phyloP scores from a whole-genome alignment of 1,140 invertebrate genomes.

The Homarus americanus region DNA sequence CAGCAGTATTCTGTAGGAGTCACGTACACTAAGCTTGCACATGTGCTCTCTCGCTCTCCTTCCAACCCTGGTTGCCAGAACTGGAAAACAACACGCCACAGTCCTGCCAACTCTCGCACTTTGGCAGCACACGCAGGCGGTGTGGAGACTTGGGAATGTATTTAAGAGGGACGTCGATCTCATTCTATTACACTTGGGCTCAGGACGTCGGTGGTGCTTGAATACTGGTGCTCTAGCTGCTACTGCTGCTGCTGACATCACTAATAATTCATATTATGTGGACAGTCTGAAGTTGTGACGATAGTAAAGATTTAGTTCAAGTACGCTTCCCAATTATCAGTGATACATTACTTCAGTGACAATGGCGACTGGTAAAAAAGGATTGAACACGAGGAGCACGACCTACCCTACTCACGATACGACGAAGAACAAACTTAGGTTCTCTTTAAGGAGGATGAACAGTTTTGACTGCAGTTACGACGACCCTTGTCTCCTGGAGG shows the following conservation, averaged over 20 bases:
- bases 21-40: too few relatives aligned
- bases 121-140: not conserved
- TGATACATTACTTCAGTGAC: not conserved
- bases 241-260: not conserved
- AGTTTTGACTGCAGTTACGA: conserved; percentile 49
- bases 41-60: not conserved
- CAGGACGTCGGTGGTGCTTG: not conserved
- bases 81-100: not conserved
- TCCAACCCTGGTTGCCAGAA: not conserved
- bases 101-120: not conserved
- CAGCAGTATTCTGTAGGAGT: too few relatives aligned
- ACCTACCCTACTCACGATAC: not conserved
- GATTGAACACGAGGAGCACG: not conserved
- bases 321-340: not conserved
- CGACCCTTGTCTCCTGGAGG: not conserved
- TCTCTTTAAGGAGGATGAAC: conserved; percentile 35
- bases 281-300: not conserved
- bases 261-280: not conserved
- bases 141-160: not conserved
- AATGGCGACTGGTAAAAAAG: conserved; percentile 24
- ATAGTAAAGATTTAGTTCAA: not conserved
- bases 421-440: not conserved
- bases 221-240: not conserved
- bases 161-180: not conserved
- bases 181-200: not conserved